These are phyloP conservation scores for Ophioninae sp. DNA, from an alignment of 2,888 invertebrate species.

Conservation along the genomic window DNA sequence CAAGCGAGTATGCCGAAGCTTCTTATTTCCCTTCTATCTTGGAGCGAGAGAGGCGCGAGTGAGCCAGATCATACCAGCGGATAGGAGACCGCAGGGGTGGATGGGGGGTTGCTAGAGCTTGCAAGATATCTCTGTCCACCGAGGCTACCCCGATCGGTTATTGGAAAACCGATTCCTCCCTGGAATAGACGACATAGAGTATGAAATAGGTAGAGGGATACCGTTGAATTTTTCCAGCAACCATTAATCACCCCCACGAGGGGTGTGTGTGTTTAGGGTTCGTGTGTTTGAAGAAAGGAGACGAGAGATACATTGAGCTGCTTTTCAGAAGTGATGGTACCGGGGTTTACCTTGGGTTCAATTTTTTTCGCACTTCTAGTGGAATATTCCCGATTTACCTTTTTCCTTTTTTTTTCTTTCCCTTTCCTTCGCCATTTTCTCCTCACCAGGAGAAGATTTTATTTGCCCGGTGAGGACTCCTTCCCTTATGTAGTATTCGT, in stretches of 20 bases:
- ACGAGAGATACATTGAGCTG: conserved; percentile 24
- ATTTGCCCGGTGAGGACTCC: conserved; percentile 29
- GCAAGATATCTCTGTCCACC: conserved; percentile 53
- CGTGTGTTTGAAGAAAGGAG: conserved; percentile 15
- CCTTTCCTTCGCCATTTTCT: conserved; percentile 30
- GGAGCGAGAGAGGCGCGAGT: conserved; percentile 20
- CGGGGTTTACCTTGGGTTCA: conserved; percentile 32
- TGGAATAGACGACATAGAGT: conserved; percentile 40
- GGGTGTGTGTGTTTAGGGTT: background rate
- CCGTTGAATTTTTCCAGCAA: conserved; percentile 47
- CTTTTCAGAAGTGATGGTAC: conserved; percentile 28
- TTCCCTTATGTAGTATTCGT: background rate
- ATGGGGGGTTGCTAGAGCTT: conserved; percentile 16
- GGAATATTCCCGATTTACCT: conserved; percentile 45
- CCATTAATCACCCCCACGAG: conserved; percentile 51
- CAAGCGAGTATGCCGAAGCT: conserved; percentile 38
- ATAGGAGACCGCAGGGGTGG: conserved; percentile 23
- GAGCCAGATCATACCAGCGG: conserved; percentile 41
- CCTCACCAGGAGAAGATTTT: conserved; percentile 49
- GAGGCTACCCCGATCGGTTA: conserved; percentile 49
- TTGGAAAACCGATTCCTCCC: conserved; percentile 60
- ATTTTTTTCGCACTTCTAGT: conserved; percentile 22
- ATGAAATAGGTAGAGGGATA: conserved; percentile 51
- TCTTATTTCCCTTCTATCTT: conserved; percentile 33
- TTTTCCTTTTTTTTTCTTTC: conserved; percentile 28